These are phyloP conservation scores for Microtus oregoni DNA, from an alignment of 2,113 vertebrate genomes.

Conservation along the genomic window DNA sequence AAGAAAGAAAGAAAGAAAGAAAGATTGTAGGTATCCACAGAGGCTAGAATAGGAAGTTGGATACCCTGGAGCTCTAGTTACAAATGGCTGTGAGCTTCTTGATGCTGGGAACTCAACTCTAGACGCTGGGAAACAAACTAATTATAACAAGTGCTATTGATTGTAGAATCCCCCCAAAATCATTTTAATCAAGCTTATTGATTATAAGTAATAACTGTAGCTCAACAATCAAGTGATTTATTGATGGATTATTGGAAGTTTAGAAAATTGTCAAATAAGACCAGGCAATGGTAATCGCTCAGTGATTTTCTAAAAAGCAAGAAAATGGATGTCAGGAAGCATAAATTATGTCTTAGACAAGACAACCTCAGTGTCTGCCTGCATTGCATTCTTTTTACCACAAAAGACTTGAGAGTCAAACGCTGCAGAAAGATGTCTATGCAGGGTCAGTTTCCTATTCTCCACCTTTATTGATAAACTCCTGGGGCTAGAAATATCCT, in stretches of 20 bases:
- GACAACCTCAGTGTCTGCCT: neutral
- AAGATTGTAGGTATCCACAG: too few relatives aligned
- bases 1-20: too few relatives aligned
- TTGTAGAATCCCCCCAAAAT: neutral
- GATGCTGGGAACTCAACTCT: neutral
- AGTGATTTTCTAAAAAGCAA: neutral
- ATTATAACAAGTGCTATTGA: neutral
- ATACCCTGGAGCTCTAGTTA: neutral
- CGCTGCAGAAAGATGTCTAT: neutral
- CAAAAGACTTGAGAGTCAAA: neutral
- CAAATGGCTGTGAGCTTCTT: too few relatives aligned
- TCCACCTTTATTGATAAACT: neutral
- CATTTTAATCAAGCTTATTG: neutral
- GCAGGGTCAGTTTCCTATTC: neutral
- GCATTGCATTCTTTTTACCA: accelerated
- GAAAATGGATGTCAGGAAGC: neutral
- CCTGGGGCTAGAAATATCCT: neutral
- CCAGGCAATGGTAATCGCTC: neutral
- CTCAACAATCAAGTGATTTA: neutral
- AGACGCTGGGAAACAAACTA: neutral
- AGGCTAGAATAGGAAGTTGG: neutral
- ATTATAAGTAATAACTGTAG: neutral
- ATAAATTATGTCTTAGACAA: neutral
- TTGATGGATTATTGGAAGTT: neutral
- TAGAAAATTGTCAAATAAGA: neutral